These are phyloP conservation scores for Aphelocoma californica DNA, from an alignment of 2,797 vertebrate genomes.

Conservation along the genomic window DNA sequence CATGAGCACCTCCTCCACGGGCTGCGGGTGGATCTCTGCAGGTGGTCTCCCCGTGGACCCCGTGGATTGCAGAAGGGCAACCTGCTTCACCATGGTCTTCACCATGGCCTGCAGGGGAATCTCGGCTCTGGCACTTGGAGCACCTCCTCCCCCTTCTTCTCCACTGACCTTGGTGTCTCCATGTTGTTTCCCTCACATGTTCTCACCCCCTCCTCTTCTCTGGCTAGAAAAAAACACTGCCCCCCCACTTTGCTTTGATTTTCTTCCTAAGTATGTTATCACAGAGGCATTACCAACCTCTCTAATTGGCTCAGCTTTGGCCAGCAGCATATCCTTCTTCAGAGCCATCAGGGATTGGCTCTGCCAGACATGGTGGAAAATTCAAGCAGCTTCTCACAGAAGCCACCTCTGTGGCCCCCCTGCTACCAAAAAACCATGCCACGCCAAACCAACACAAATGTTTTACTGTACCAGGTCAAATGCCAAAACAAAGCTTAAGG, in stretches of 20 bases:
- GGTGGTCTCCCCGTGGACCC: not conserved
- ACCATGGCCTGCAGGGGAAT: not conserved
- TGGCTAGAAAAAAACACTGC: not conserved
- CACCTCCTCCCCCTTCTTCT: not conserved
- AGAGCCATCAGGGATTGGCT: no score
- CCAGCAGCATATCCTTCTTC: no score
- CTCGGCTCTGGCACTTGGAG: not conserved
- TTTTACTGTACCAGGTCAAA: not conserved
- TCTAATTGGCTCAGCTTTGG: no score
- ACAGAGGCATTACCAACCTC: not conserved
- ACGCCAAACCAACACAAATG: not conserved
- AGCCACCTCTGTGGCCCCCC: no score
- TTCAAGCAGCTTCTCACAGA: no score
- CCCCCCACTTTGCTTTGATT: not conserved
- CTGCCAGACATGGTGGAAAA: no score
- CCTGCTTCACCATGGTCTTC: not conserved
- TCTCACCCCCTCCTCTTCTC: not conserved
- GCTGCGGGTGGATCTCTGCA: not conserved
- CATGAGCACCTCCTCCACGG: not conserved
- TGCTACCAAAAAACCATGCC: not conserved
- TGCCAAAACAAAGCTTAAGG: not conserved
- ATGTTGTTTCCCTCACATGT: not conserved
- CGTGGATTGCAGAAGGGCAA: not conserved
- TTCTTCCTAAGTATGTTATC: not conserved
- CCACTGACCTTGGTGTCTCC: not conserved